Base-by-base conservation (phyloP, 2,113 vertebrate genomes). In the Poicephalus gulielmi region DNA sequence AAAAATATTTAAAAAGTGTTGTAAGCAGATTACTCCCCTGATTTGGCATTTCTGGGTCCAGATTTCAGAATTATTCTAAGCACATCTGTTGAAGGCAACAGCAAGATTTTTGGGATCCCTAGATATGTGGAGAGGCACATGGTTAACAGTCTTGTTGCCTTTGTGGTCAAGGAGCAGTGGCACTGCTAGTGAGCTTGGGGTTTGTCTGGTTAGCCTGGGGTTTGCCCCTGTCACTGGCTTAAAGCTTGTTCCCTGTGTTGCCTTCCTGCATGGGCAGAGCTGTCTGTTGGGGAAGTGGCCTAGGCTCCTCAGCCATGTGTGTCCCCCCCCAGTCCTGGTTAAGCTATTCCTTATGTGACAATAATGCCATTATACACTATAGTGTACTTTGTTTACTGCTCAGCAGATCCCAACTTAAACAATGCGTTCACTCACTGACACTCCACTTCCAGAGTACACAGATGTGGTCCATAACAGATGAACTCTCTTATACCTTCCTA, bases 391-490 rank as follows among this genome's bases (percentile, higher is more conserved):
- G 13, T 4, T 30, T 22, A 15, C 41, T 41, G 53, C 55, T 60
- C 31, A 41, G 44, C 37, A 81, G 37, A 70, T 41, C 55, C 41
- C 49, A 35, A 0, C 50, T 23, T 73, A 55, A 70, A 17, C 47
- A 25, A 9, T 2, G 8, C 1, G 0, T n/a, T 82, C 1, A 0
- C 15, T 79, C 59, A 9, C 33, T 23, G 35, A 39, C 52, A 16
- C 37, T 37, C 43, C 25, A 17, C 20, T 68, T 78, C 13, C n/a
- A 75, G 57, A 68, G 20, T 46, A 59, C 31, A 71, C 23, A 49
- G 20, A 57, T 8, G 6, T 41, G 19, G 20, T 23, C 31, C n/a
- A 37, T 30, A 39, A 52, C 27, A 62, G 17, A 44, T 23, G 15
- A 67, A 46, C 18, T 39, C 43, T 68, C 39, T 27, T 49, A 25